Evolutionary conservation across 1,140 invertebrate species (phyloP), one percentile per base, ranked within the genome.

Genomic region (Lepidurus arcticus): DNA sequence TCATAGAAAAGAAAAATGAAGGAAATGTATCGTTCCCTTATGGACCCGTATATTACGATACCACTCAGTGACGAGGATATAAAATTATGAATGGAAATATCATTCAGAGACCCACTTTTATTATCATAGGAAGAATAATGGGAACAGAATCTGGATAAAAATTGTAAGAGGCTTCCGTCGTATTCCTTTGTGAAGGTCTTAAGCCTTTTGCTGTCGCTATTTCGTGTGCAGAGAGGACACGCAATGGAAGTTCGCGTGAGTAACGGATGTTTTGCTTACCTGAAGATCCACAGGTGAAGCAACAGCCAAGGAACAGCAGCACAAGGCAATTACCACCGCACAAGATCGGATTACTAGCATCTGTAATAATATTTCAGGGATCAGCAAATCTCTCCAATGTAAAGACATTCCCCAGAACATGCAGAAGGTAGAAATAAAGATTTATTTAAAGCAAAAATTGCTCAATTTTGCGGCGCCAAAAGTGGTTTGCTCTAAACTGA

Each of bases 41-140:
- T 65, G 53, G 53, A 16, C 53, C 53, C 53, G 53, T 65, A 65
- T 65, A 65, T 65, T 65, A 65, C 53, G 13, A 13, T 16, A 65
- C 53, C 9, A 5, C 53, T 65, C 53, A 21, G 16, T 9, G 53
- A 11, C 16, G 53, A 21, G 53, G 53, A 65, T 21, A 65, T 65
- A 65, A 21, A 21, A 65, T 65, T 65, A 65, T 65, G 53, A 65
- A 65, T 65, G 53, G 53, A 65, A 65, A 65, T 65, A 21, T 65
- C 53, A 65, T 65, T n/a, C 53, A 65, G 53, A 65, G 53, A 65
- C 53, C 53, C 53, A 65, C 16, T 65, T 34, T 65, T 65, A 65
- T 16, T 4, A 65, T 13, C 53, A 13, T 21, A n/a, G 53, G 53
- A 21, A 65, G 8, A 21, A n/a, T n/a, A 65, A 65, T 65, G 53